Evolutionary conservation across 37 sponge, comb jelly and placozoan species (phyloP).

Genomic region (Amphimedon queenslandica): DNA sequence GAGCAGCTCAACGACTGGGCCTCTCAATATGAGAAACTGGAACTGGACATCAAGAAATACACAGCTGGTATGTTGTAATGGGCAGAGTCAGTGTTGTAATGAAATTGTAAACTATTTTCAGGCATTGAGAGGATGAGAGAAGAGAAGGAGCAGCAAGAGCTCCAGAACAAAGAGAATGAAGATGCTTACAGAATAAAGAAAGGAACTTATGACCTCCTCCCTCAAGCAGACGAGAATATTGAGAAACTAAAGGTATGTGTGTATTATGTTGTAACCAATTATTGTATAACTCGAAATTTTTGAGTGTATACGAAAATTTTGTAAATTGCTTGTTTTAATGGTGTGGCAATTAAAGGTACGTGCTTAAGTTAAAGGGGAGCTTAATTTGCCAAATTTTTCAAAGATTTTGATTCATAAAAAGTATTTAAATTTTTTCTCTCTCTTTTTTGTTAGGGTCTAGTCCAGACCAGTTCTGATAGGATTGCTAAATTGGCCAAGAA

Average conservation of each 20-base stretch:
- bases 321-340: no score
- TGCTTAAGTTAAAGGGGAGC: no score
- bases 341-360: not conserved
- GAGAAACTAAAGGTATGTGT: constrained; percentile 29
- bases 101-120: not conserved
- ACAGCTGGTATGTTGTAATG: constrained; percentile 20
- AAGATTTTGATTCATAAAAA: no score
- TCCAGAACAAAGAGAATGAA: constrained; percentile 64
- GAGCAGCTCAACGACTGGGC: constrained; percentile 60
- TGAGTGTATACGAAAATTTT: no score
- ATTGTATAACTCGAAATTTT: no score
- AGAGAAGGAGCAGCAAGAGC: constrained; percentile 22
- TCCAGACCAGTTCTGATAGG: constrained; percentile 66
- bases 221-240: constrained; percentile 87
- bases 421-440: not conserved
- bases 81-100: not conserved
- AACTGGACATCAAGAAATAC: constrained; percentile 77
- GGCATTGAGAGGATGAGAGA: constrained; percentile 49
- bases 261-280: not conserved
- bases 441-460: constrained; percentile 32
- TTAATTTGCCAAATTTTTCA: no score
- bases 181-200: constrained; percentile 77
- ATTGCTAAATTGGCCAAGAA: constrained; percentile 64
- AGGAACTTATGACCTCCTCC: constrained; percentile 75
- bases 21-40: constrained; percentile 66